Evolutionary conservation across 2,797 vertebrate genomes (phyloP).

Genomic region (Tympanoctomys barrerae): DNA sequence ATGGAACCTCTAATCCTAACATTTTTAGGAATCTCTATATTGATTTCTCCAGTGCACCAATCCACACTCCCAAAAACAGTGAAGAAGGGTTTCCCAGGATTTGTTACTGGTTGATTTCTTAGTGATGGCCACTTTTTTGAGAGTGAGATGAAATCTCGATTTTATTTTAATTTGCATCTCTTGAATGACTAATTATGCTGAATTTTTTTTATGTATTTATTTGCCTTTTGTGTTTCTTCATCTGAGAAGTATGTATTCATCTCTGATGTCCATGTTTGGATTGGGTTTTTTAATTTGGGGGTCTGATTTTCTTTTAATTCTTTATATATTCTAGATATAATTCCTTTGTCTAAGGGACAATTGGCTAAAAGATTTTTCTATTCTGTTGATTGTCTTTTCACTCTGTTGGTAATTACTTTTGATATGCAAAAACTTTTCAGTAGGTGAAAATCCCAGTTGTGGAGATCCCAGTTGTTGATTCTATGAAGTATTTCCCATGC

Average conservation of each 20-base stretch:
- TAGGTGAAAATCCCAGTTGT: not conserved
- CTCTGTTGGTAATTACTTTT: not conserved
- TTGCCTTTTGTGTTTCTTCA: not conserved
- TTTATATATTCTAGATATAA: not conserved
- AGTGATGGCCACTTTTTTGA: not conserved
- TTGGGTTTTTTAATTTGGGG: not conserved
- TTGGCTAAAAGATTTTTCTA: not conserved
- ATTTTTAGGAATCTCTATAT: too few relatives aligned
- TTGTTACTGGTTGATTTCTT: not conserved
- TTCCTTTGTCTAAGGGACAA: not conserved
- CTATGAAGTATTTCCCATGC: not conserved
- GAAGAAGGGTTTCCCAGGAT: not conserved
- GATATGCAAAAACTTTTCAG: not conserved
- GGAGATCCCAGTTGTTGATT: not conserved
- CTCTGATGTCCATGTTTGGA: not conserved
- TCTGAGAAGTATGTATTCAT: not conserved
- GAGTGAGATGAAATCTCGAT: not conserved
- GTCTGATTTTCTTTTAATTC: not conserved
- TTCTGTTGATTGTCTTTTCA: not conserved
- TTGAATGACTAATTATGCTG: not conserved
- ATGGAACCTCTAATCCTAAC: too few relatives aligned
- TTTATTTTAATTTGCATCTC: not conserved
- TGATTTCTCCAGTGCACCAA: too few relatives aligned
- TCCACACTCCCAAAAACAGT: too few relatives aligned
- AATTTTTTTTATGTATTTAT: not conserved